phyloP scores from a whole-genome alignment of 2,888 invertebrate species.

The Folsomia candida region DNA sequence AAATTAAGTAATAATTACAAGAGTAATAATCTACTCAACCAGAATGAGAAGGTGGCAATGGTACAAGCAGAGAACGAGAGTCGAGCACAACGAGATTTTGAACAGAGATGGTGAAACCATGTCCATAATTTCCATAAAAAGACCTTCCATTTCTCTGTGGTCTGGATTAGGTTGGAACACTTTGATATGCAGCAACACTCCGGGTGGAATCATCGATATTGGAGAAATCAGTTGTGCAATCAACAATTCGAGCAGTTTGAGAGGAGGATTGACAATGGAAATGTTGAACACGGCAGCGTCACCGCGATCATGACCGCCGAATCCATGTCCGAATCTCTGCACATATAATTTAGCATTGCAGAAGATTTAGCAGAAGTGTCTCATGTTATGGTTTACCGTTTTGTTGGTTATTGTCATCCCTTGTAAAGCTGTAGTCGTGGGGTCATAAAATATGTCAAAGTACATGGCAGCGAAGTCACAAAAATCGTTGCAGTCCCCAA shows the following conservation, averaged over 20 bases:
- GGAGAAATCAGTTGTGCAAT: conserved; percentile 43
- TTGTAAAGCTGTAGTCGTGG: conserved; percentile 24
- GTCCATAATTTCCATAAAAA: conserved; percentile 46
- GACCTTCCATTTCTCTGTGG: conserved; percentile 34
- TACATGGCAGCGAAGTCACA: conserved; percentile 44
- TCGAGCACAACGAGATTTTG: conserved; percentile 28
- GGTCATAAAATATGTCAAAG: conserved; percentile 37
- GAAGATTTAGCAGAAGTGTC: not conserved
- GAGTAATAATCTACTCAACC: too few relatives aligned
- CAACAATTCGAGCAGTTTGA: conserved; percentile 33
- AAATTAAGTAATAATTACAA: too few relatives aligned
- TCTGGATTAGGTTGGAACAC: conserved; percentile 40
- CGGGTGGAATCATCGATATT: conserved; percentile 37
- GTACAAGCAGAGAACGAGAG: conserved; percentile 34
- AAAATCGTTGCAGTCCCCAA: conserved; percentile 49
- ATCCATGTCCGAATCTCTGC: conserved; percentile 20
- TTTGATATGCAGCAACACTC: conserved; percentile 34
- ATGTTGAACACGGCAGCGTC: conserved; percentile 39
- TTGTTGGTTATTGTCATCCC: conserved; percentile 34
- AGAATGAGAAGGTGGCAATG: conserved; percentile 40
- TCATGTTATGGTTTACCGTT: conserved; percentile 25
- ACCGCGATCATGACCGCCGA: conserved; percentile 26
- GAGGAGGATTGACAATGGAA: conserved; percentile 40
- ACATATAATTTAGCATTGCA: not conserved
- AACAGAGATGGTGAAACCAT: conserved; percentile 39